Evolutionary conservation across 2,888 invertebrate species (phyloP).

Genomic region (Trachelus tabidus): DNA sequence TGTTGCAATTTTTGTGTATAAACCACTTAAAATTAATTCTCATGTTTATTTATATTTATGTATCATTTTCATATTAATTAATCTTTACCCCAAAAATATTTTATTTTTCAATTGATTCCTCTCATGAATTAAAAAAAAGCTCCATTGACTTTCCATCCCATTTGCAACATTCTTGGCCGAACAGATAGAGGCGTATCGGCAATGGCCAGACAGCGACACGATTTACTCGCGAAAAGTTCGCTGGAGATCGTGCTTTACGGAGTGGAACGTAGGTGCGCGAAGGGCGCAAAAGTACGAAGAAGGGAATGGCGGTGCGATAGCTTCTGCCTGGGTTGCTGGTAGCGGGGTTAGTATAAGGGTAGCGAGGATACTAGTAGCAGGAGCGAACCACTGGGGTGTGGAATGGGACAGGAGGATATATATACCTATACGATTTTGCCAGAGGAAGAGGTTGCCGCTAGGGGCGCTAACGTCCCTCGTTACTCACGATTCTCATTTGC

Average conservation of each 20-base stretch:
- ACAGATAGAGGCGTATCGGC: background rate
- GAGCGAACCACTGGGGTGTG: background rate
- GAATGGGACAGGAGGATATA: background rate
- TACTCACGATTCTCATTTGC: constrained; percentile 65
- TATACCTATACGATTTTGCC: constrained; percentile 4
- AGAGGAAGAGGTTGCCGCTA: constrained; percentile 19
- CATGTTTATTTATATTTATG: too few species aligned
- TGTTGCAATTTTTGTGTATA: too few species aligned
- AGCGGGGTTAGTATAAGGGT: background rate
- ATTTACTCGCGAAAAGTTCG: constrained; percentile 1
- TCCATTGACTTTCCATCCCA: background rate
- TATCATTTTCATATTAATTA: background rate
- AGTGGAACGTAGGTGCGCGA: background rate
- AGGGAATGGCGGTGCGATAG: background rate
- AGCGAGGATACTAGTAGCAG: background rate
- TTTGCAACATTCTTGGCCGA: background rate
- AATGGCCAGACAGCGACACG: background rate
- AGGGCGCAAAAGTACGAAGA: background rate
- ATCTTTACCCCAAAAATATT: background rate
- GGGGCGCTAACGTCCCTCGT: constrained; percentile 60
- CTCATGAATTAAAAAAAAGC: background rate
- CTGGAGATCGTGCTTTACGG: background rate
- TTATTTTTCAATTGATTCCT: background rate
- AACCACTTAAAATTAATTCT: too few species aligned
- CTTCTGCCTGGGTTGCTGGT: background rate